Conservation (phyloP, 2,888 invertebrate genomes). For the Dolichopus griseipennis region DNA sequence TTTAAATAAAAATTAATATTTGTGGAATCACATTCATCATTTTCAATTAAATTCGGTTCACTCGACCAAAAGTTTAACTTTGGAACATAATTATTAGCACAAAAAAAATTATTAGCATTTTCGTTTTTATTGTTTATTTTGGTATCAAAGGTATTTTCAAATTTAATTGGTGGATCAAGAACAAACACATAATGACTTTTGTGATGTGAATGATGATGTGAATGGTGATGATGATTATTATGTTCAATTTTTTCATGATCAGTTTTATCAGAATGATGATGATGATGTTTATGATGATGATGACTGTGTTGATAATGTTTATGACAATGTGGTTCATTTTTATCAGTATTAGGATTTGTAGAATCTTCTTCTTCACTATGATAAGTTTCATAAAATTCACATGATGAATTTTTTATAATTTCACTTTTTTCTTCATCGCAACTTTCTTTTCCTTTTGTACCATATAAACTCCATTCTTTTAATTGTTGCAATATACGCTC, state of each 20-base stretch:
- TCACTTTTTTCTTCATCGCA: no score
- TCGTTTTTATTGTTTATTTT: neutral
- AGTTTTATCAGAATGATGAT: conserved; percentile 5
- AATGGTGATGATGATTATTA: neutral
- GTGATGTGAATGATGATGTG: conserved; percentile 7
- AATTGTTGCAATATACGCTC: conserved; percentile 36
- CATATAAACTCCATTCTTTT: conserved; percentile 41
- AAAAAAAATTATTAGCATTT: neutral
- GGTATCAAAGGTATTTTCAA: neutral
- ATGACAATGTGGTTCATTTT: conserved; percentile 15
- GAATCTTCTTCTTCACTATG: no score
- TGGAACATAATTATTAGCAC: no score
- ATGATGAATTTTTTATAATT: no score
- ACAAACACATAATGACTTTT: neutral
- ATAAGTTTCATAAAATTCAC: no score
- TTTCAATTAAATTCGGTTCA: conserved; percentile 17
- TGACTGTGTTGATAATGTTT: conserved; percentile 14
- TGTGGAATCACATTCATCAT: conserved; percentile 3
- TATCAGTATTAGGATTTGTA: neutral
- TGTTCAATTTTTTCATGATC: conserved; percentile 14
- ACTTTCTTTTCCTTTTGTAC: conserved; percentile 34
- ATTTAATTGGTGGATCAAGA: neutral
- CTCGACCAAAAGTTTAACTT: conserved; percentile 14
- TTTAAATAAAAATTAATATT: neutral
- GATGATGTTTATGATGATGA: conserved; percentile 10